phyloP scores from a whole-genome alignment of 2,888 invertebrate genomes.

The Pterostichus niger region DNA sequence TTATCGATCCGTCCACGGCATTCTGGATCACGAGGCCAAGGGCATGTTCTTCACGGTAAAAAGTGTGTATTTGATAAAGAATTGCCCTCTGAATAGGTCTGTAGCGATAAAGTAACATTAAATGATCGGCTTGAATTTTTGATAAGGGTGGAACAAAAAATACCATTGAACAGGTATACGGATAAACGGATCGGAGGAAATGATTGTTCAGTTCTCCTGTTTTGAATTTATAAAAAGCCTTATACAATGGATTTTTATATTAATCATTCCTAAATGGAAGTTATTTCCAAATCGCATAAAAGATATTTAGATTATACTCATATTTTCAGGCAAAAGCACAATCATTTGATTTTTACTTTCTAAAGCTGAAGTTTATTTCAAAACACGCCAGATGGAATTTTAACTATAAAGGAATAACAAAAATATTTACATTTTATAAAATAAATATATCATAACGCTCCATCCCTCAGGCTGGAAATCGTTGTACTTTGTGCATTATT shows the following conservation, averaged over 20 bases:
- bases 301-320: conserved; percentile 23
- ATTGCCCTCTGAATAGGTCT: conserved; percentile 15
- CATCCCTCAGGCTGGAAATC: too few relatives aligned
- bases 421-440: too few relatives aligned
- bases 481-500: too few relatives aligned
- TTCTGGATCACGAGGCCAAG: conserved; percentile 39
- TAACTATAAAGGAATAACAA: too few relatives aligned
- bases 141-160: conserved; percentile 55
- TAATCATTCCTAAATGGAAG: conserved; percentile 40
- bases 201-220: conserved; percentile 43
- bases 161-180: conserved; percentile 48
- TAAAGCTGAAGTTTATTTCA: conserved; percentile 14
- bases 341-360: not conserved
- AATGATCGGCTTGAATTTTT: conserved; percentile 57
- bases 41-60: conserved; percentile 44
- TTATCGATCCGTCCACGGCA: conserved; percentile 4
- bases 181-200: conserved; percentile 34
- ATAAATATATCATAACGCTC: too few relatives aligned
- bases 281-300: conserved; percentile 36
- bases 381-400: not conserved
- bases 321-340: conserved; percentile 16
- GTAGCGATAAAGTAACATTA: conserved; percentile 53
- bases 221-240: conserved; percentile 44
- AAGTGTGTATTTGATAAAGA: conserved; percentile 53
- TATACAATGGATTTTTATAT: conserved; percentile 39